Evolutionary conservation across 2,113 vertebrate species (phyloP).

Genomic region (Anoura caudifer): DNA sequence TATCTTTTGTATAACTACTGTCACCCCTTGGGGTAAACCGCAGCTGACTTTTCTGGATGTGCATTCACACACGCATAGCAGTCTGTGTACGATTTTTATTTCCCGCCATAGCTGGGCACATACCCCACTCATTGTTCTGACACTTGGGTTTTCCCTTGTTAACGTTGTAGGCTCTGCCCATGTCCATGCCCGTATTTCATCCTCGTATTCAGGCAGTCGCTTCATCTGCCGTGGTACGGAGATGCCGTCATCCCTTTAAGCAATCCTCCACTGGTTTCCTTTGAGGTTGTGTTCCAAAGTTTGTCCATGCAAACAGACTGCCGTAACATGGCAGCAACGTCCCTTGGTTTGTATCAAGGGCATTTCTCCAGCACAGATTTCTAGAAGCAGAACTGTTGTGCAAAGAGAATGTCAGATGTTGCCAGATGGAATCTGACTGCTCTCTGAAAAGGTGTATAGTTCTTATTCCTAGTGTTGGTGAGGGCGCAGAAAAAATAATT

Average conservation of each 20-base stretch:
- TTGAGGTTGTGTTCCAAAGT: not conserved
- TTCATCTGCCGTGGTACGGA: not conserved
- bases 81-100: not conserved
- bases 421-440: too few species aligned
- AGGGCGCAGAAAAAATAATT: too few species aligned
- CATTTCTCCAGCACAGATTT: not conserved
- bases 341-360: rapidly evolving
- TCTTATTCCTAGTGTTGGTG: rapidly evolving
- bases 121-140: not conserved
- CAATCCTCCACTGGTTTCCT: not conserved
- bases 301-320: not conserved
- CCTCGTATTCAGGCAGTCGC: not conserved
- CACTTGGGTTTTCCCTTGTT: not conserved
- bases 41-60: not conserved
- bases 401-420: not conserved
- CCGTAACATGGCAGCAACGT: not conserved
- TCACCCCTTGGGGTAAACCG: not conserved
- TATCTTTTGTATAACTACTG: not conserved
- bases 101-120: not conserved
- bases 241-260: not conserved
- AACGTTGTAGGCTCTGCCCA: not conserved
- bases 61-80: not conserved
- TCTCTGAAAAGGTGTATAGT: not conserved
- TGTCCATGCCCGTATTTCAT: not conserved
- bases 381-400: not conserved